These are phyloP conservation scores for Thunnus maccoyii DNA, from an alignment of 2,113 vertebrate genomes.

Conservation along the genomic window DNA sequence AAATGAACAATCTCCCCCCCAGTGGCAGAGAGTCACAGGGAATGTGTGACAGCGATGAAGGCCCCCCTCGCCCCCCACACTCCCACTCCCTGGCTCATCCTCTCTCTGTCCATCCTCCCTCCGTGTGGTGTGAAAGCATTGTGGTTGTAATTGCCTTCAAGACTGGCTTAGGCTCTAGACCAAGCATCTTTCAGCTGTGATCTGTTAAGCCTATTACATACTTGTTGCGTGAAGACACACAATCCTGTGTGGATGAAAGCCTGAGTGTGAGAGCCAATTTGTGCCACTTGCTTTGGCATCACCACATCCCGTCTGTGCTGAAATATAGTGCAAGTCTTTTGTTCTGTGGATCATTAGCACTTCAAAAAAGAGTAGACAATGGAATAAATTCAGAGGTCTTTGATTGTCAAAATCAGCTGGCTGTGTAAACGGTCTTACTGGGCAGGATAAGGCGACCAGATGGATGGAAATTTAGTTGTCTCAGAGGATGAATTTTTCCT, in stretches of 20 bases:
- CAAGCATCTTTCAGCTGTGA: conserved; percentile 68
- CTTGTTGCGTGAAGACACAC: conserved; percentile 75
- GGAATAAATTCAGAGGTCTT: conserved; percentile 19
- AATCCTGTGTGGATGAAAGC: conserved; percentile 57
- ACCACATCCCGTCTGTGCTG: conserved; percentile 25
- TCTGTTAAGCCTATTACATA: conserved; percentile 81
- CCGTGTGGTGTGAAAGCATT: conserved; percentile 46
- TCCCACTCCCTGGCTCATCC: not conserved
- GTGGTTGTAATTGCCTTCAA: conserved; percentile 75
- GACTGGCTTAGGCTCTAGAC: conserved; percentile 61
- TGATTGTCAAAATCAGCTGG: not conserved
- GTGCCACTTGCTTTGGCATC: conserved; percentile 64
- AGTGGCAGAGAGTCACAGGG: not conserved
- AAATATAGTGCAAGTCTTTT: conserved; percentile 45
- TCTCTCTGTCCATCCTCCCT: conserved; percentile 18
- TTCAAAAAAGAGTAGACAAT: conserved; percentile 52
- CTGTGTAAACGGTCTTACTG: not conserved
- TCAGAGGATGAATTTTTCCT: not conserved
- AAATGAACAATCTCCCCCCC: conserved; percentile 56
- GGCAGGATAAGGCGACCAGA: not conserved
- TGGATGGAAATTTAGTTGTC: not conserved
- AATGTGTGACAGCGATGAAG: conserved; percentile 33
- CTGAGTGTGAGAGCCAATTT: conserved; percentile 62
- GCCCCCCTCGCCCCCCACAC: not conserved
- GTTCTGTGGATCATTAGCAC: conserved; percentile 57